A percentile compares a stretch with the other conserved stretches of the same genome.
These are phyloP conservation scores for Lethrus apterus DNA, from an alignment of 1,140 invertebrate species.

Conservation along the genomic window DNA sequence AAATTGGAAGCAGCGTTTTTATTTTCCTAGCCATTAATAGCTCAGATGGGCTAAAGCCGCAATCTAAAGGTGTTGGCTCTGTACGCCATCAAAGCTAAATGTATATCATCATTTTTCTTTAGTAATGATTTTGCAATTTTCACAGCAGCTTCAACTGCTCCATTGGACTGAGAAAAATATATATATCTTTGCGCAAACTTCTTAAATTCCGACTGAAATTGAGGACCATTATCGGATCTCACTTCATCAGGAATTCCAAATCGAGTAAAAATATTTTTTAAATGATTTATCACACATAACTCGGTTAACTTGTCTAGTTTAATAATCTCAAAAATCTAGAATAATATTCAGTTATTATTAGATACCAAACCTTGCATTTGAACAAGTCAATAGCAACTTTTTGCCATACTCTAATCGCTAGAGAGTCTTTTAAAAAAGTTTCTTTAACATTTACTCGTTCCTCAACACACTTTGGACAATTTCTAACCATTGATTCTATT, in stretches of 20 bases:
- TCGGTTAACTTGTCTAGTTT: constrained; percentile 19
- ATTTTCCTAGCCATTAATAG: constrained; percentile 24
- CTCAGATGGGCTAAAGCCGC: constrained; percentile 17
- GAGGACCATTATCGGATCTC: constrained; percentile 23
- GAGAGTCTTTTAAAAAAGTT: constrained; percentile 23
- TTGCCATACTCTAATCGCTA: constrained; percentile 23
- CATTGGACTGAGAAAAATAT: constrained; percentile 21
- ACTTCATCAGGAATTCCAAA: constrained; percentile 26
- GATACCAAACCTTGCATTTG: constrained; percentile 26
- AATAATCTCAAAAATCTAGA: constrained; percentile 28
- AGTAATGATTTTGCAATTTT: constrained; percentile 25
- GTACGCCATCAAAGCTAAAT: constrained; percentile 26
- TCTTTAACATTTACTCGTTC: constrained; percentile 17
- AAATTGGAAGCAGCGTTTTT: constrained; percentile 18
- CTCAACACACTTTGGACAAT: constrained; percentile 26
- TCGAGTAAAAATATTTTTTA: constrained; percentile 24
- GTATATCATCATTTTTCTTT: constrained; percentile 25
- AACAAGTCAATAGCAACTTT: constrained; percentile 29
- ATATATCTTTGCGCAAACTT: constrained; percentile 23
- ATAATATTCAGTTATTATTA: constrained; percentile 29
- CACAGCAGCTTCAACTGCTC: constrained; percentile 18
- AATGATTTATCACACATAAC: constrained; percentile 18
- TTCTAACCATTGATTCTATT: constrained; percentile 23
- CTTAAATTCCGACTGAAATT: constrained; percentile 22
- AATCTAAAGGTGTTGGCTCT: constrained; percentile 29